Evolutionary conservation across 2,888 invertebrate genomes (phyloP).

Genomic region (Petrolisthes cinctipes): DNA sequence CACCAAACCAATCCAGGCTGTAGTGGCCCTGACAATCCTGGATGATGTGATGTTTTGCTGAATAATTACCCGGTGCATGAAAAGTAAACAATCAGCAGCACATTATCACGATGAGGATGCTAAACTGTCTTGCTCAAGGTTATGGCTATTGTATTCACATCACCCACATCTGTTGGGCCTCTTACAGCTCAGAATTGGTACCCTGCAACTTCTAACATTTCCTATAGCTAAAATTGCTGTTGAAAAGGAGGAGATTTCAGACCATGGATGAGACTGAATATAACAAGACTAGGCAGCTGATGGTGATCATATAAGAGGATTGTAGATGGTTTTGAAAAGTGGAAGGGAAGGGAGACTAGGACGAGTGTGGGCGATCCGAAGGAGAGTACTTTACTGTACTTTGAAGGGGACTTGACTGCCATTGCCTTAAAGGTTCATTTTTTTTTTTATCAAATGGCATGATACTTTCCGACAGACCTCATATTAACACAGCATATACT

Average conservation of each 20-base stretch:
- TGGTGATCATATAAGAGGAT: neutral
- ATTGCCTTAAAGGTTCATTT: neutral
- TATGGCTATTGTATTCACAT: too few species aligned
- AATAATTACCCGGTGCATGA: too few species aligned
- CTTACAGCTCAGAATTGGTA: slow-evolving; percentile 12
- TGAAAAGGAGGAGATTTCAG: slow-evolving; percentile 23
- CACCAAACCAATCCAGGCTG: too few species aligned
- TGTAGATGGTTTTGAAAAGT: slow-evolving; percentile 3
- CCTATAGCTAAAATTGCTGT: slow-evolving; percentile 8
- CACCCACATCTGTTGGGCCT: slow-evolving; percentile 1
- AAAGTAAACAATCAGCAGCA: too few species aligned
- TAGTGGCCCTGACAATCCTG: too few species aligned
- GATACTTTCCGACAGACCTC: neutral
- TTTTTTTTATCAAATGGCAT: neutral
- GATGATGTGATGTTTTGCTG: too few species aligned
- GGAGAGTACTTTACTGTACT: neutral
- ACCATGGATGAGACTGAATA: slow-evolving; percentile 13
- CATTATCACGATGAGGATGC: too few species aligned
- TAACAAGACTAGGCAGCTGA: slow-evolving; percentile 4
- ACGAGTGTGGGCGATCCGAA: neutral
- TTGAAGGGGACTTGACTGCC: neutral
- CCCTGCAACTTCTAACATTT: slow-evolving; percentile 18
- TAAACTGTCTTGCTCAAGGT: too few species aligned
- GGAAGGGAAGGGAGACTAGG: neutral
- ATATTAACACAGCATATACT: neutral